Base-by-base conservation (phyloP, 2,113 vertebrate genomes). In the Rhabdornis inornatus region DNA sequence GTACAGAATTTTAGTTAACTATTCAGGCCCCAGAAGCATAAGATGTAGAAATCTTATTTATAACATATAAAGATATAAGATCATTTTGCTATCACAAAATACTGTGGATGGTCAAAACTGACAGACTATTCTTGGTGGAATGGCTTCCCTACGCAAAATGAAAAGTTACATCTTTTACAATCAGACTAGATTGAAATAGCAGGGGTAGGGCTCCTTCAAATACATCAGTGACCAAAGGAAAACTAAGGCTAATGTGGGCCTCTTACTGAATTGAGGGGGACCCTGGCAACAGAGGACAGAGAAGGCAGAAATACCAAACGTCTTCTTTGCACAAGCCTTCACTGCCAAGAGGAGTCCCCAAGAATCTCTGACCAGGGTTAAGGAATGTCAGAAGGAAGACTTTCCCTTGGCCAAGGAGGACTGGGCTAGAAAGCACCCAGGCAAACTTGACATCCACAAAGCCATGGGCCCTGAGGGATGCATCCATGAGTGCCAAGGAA, bases 241-340 rank as follows among this genome's bases (percentile, higher is more conserved):
- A 50, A 59, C 23, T 24, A 28, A 74, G 23, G 44, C 7, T 20
- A 16, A 44, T 21, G 37, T 24, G 50, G 30, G 35, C 30, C 30
- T 79, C 11, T 35, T 13, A 23, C 77, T 52, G 45, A 57, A 52
- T 3, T 27, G 60, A 65, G 37, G 4, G 31, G 19, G 4, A 45
- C 19, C 10, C 15, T 65, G 77, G 33, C 8, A 52, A 22, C 25
- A 44, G 24, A 50, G 31, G 15, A 52, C 52, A n/a, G 33, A 25
- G 13, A 37, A n/a, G 23, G 15, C 44, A 59, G 44, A 74, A 66
- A 59, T 52, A 89, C 33, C 0, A 0, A 45, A 39, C 0, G 0
- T 13, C 8, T 33, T 33, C 31, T 44, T 37, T 44, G 33, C 28
- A 28, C 0, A 4, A 27, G 17, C 44, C 52, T 81, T 65, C 60